Percentiles rank a stretch among this genome's conserved stretches.
phyloP scores from a whole-genome alignment of 2,113 vertebrate species.

The Cochlearius cochlearius region DNA sequence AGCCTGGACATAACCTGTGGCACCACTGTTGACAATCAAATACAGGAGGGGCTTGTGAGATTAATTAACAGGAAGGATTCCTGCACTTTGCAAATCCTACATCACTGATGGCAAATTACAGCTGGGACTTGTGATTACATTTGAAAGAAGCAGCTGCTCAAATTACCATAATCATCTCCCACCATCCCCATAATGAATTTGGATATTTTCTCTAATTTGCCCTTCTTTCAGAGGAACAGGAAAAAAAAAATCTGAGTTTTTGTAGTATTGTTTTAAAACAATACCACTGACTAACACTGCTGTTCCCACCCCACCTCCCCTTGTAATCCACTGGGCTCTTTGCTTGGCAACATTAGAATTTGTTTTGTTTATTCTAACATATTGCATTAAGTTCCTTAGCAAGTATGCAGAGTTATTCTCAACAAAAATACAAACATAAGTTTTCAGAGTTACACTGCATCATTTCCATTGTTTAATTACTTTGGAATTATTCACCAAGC shows the following conservation, averaged over 20 bases:
- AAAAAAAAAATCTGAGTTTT: background rate
- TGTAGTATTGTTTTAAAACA: conserved; percentile 30
- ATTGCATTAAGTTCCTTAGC: background rate
- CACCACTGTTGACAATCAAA: background rate
- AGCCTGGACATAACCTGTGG: background rate
- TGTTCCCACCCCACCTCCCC: conserved; percentile 9
- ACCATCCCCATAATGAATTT: background rate
- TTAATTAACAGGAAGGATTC: background rate
- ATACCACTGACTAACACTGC: background rate
- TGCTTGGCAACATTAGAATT: background rate
- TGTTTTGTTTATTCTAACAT: background rate
- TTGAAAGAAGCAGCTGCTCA: background rate
- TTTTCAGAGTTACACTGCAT: background rate
- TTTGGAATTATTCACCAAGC: background rate
- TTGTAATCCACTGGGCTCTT: background rate
- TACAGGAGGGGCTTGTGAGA: background rate
- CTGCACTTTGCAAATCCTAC: background rate
- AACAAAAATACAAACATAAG: background rate
- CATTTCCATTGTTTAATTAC: background rate
- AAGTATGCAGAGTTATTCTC: background rate
- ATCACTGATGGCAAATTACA: background rate
- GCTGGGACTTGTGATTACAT: background rate
- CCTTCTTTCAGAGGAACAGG: background rate
- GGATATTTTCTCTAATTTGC: background rate
- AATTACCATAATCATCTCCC: background rate